Evolutionary conservation across 2,113 vertebrate species (phyloP).

Genomic region (Atlantisia rogersi): DNA sequence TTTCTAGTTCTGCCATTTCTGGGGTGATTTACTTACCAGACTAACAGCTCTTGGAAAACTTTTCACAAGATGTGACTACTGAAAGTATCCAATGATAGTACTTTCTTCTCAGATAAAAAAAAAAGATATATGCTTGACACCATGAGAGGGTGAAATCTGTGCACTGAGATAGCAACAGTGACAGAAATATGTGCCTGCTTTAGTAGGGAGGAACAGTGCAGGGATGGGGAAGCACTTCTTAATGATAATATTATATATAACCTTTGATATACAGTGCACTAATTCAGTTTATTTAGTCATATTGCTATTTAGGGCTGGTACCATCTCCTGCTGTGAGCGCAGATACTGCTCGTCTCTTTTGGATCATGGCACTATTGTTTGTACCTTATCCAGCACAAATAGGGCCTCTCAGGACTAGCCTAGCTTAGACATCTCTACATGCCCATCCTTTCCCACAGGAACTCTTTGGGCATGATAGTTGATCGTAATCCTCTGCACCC

Average conservation of each 20-base stretch:
- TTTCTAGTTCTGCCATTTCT: neutral
- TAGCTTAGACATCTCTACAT: neutral
- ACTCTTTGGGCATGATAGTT: neutral
- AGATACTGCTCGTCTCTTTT: neutral
- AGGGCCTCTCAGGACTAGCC: neutral
- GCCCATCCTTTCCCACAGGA: neutral
- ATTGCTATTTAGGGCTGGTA: neutral
- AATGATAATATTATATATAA: neutral
- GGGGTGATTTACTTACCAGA: neutral
- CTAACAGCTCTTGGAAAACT: neutral
- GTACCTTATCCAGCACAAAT: neutral
- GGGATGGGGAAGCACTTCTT: neutral
- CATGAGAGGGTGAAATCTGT: neutral
- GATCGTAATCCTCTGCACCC: fast-evolving
- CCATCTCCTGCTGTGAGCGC: fast-evolving
- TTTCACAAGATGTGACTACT: neutral
- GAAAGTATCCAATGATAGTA: neutral
- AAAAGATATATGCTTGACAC: neutral
- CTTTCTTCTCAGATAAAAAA: neutral
- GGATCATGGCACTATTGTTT: neutral
- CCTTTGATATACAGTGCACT: neutral
- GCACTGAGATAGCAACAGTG: neutral
- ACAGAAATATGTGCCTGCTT: neutral
- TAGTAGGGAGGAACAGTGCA: neutral
- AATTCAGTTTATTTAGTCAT: neutral